Evolutionary conservation across 2,113 vertebrate species (phyloP).

Genomic region (Microcebus griseorufus): DNA sequence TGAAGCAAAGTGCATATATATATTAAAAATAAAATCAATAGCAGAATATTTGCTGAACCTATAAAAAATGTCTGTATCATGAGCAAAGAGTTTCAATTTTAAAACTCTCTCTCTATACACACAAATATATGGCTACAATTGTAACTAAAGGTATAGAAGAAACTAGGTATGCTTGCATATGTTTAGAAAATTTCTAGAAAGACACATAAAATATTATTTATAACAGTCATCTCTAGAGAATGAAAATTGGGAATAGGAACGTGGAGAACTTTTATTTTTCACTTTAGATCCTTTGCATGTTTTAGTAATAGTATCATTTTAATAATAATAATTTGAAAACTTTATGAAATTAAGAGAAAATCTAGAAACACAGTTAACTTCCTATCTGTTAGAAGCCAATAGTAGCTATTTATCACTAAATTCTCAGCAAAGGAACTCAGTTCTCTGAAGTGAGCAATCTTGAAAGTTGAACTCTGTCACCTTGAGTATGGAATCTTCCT

Average conservation of each 20-base stretch:
- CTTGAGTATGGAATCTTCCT: background rate
- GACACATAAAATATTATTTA: background rate
- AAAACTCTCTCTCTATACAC: background rate
- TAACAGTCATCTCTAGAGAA: background rate
- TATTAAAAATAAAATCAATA: background rate
- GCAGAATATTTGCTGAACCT: background rate
- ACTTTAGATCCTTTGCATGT: background rate
- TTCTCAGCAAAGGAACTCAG: background rate
- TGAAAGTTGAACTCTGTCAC: background rate
- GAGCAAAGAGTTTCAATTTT: slow-evolving; percentile 6
- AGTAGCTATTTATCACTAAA: background rate
- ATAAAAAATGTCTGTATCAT: background rate
- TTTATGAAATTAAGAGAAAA: background rate
- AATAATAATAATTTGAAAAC: background rate
- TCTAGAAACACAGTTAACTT: background rate
- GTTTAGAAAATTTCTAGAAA: background rate
- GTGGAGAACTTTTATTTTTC: background rate
- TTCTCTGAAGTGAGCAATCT: background rate
- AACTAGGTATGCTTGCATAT: background rate
- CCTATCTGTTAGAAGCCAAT: background rate
- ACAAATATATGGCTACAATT: background rate
- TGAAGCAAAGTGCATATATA: background rate
- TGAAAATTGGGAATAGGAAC: background rate
- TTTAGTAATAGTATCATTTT: background rate
- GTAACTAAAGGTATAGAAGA: background rate